phyloP scores from a whole-genome alignment of 2,888 invertebrate species.

The Cephalotes varians region DNA sequence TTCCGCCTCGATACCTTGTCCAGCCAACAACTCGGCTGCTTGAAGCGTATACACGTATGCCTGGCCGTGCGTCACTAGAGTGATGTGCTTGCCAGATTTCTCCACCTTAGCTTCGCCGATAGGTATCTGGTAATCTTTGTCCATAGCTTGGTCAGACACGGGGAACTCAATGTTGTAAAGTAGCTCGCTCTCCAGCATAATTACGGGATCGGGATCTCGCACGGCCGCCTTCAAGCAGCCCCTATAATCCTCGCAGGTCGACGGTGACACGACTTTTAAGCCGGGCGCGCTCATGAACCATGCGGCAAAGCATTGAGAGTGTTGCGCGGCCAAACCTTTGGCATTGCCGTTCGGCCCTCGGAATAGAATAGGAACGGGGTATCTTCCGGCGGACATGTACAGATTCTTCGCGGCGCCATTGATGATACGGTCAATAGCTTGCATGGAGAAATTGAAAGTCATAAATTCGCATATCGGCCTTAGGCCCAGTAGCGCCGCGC shows the following conservation, averaged over 20 bases:
- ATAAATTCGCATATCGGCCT: constrained; percentile 91
- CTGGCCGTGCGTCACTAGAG: constrained; percentile 70
- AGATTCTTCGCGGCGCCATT: constrained; percentile 89
- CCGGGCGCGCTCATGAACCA: constrained; percentile 90
- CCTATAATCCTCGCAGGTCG: constrained; percentile 88
- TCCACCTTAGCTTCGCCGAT: constrained; percentile 77
- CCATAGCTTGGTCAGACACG: constrained; percentile 73
- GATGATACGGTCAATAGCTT: constrained; percentile 89
- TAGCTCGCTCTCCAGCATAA: constrained; percentile 89
- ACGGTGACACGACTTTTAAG: constrained; percentile 88
- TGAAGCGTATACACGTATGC: constrained; percentile 66
- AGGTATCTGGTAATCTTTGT: constrained; percentile 72
- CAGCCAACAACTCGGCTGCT: constrained; percentile 72
- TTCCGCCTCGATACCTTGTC: constrained; percentile 86
- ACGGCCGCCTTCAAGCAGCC: constrained; percentile 89
- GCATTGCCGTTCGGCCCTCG: constrained; percentile 90
- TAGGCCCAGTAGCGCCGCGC: constrained; percentile 90
- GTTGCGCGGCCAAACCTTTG: constrained; percentile 89
- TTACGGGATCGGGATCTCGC: constrained; percentile 89
- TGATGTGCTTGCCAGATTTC: constrained; percentile 73
- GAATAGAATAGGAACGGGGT: constrained; percentile 89
- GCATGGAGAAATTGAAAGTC: constrained; percentile 93
- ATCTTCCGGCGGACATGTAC: constrained; percentile 90
- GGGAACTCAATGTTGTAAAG: constrained; percentile 88
- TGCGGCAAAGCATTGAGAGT: constrained; percentile 89